Evolutionary conservation across 2,113 vertebrate species (phyloP), one percentile per base, ranked within the genome.

Genomic region (Elgaria multicarinata): DNA sequence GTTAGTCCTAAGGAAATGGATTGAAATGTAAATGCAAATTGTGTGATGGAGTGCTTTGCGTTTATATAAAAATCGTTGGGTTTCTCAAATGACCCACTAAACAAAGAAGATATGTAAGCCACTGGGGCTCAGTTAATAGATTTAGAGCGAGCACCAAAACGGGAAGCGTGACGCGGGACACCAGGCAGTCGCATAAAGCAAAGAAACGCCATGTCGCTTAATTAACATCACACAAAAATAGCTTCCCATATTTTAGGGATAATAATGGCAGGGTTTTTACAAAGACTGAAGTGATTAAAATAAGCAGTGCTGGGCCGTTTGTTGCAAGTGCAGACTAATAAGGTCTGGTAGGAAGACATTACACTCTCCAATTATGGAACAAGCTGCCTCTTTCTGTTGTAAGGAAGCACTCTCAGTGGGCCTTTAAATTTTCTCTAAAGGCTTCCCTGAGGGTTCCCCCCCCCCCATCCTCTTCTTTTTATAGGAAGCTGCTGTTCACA

Each of bases 201-300:
- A 91, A 31, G 90, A 88, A 92, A 91, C 18, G 87, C 87, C 83
- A 88, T 84, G 94, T 93, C 58, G 86, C 80, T 92, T 94, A 96
- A 96, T 95, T 96, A 96, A 92, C 89, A 77, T 87, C 88, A 90
- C 93, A 79, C 94, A 95, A 93, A 72, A 94, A 95, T 76, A 90
- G 20, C 71, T 94, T 91, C 89, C 89, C 85, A 79, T 91, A 83
- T 90, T 94, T 92, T 87, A 44, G 46, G 92, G 50, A 92, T 89
- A 93, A 90, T 90, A 94, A 93, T 84, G 90, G 84, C 9, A 22
- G 93, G 89, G 83, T 81, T 92, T 92, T 92, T 90, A 87, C 33
- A 67, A 90, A 93, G 89, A 69, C 44, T 90, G 78, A 91, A 90
- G 86, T 64, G 39, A 39, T 90, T 94, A 94, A 94, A 95, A 92